Base-by-base conservation (phyloP, 2,888 invertebrate genomes). In the Neria commutata region DNA sequence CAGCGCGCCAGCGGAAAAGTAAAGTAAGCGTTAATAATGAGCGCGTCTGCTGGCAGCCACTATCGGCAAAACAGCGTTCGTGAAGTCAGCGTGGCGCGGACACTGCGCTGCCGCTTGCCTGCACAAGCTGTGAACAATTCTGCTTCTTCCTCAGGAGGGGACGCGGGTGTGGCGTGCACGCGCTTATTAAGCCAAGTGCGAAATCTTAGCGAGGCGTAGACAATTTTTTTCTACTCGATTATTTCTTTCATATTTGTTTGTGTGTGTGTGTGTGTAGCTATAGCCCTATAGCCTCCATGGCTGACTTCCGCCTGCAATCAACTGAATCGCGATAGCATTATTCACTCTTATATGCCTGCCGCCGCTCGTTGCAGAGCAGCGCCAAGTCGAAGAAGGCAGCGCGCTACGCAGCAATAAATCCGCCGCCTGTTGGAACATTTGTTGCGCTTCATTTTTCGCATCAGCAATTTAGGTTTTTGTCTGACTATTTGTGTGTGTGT, bases 381-480 rank as follows among this genome's bases (percentile, higher is more conserved):
- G n/a, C 8, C 37, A n/a, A 37, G 37, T 6, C 8, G n/a, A 14
- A 19, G 21, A 17, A 42, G 3, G 46, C 46, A 23, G 19, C 6
- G 21, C 24, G 46, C 33, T 8, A 33, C 37, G 42, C 4, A 37
- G 4, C n/a, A 17, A 42, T 42, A 42, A 42, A 42, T 42, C 21
- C 42, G 29, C 26, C 14, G 29, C 26, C 14, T 48, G 48, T 48
- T 24, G 29, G 29, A 25, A 29, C 48, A 29, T 48, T 48, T 48
- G 48, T 48, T 48, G 48, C 48, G 48, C 48, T 24, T 48, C 29
- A 29, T 48, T 48, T 48, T 48, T 25, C 48, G 29, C 25, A 48
- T 48, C 48, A 48, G 26, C 48, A 17, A 48, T 24, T 29, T 48
- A 2, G 25, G 6, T 5, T 26, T 5, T n/a, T 46, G 17, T 24